These are phyloP conservation scores for Malthinus seriepunctatus DNA, from an alignment of 2,888 invertebrate species.

Conservation along the genomic window DNA sequence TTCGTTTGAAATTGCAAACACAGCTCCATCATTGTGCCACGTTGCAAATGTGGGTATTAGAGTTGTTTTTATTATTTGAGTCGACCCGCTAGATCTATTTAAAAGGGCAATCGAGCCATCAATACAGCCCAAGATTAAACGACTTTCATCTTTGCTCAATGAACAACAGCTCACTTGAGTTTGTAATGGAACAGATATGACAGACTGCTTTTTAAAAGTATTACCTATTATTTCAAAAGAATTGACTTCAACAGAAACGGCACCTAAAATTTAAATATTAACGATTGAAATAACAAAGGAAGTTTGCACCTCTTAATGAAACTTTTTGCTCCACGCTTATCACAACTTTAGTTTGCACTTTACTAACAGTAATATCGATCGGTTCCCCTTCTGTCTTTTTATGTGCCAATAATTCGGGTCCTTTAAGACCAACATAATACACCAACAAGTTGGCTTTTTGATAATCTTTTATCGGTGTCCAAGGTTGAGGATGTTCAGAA, in stretches of 20 bases:
- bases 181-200: slow-evolving; percentile 71
- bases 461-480: slow-evolving; percentile 86
- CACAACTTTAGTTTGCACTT: slow-evolving; percentile 67
- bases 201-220: slow-evolving; percentile 65
- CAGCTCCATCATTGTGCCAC: slow-evolving; percentile 74
- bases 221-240: slow-evolving; percentile 64
- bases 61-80: slow-evolving; percentile 74
- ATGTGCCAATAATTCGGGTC: slow-evolving; percentile 76
- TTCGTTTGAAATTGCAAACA: slow-evolving; percentile 71
- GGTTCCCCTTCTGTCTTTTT: slow-evolving; percentile 89
- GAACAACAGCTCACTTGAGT: slow-evolving; percentile 69
- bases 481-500: slow-evolving; percentile 87
- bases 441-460: slow-evolving; percentile 89
- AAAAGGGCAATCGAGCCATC: slow-evolving; percentile 83
- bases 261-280: slow-evolving; percentile 44
- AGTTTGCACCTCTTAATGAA: slow-evolving; percentile 60
- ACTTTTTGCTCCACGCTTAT: slow-evolving; percentile 83
- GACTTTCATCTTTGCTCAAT: slow-evolving; percentile 73
- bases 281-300: background rate
- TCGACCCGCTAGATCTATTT: slow-evolving; percentile 74
- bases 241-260: slow-evolving; percentile 73
- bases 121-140: slow-evolving; percentile 77
- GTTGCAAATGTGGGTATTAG: slow-evolving; percentile 76
- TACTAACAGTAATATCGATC: slow-evolving; percentile 77
- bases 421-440: slow-evolving; percentile 59